Percentiles rank a stretch among this genome's conserved stretches.
phyloP scores from a whole-genome alignment of 2,113 vertebrate species.

The Anarhynchus alexandrinus region DNA sequence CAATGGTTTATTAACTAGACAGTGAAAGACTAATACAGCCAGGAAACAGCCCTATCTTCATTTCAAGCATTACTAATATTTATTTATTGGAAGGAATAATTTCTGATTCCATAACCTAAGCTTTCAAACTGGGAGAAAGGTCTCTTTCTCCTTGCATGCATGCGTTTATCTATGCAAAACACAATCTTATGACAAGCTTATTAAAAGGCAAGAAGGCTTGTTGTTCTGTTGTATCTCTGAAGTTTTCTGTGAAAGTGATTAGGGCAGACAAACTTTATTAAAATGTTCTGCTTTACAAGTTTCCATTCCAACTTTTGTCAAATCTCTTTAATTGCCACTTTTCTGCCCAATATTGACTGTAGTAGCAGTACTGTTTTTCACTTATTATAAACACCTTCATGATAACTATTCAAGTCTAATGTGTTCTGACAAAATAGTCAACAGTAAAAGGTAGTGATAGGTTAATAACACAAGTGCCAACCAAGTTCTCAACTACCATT shows the following conservation, averaged over 20 bases:
- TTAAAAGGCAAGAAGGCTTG: background rate
- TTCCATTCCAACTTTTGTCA: background rate
- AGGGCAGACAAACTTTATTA: background rate
- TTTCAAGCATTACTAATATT: background rate
- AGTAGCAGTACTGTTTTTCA: background rate
- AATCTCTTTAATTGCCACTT: background rate
- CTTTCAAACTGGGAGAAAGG: background rate
- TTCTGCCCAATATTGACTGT: background rate
- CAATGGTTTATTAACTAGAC: background rate
- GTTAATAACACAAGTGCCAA: background rate
- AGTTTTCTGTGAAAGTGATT: background rate
- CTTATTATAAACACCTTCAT: background rate
- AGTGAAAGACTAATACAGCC: background rate
- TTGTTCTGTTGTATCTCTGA: background rate
- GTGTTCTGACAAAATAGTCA: background rate
- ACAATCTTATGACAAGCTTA: background rate
- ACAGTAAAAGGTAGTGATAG: background rate
- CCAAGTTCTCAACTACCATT: background rate
- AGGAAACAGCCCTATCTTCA: background rate
- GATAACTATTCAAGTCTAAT: background rate
- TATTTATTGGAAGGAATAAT: background rate
- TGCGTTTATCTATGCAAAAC: background rate
- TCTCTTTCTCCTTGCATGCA: background rate
- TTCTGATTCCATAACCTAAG: background rate
- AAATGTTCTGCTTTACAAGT: background rate